These are phyloP conservation scores for Xenopus borealis DNA, from an alignment of 2,113 vertebrate species.

Conservation along the genomic window DNA sequence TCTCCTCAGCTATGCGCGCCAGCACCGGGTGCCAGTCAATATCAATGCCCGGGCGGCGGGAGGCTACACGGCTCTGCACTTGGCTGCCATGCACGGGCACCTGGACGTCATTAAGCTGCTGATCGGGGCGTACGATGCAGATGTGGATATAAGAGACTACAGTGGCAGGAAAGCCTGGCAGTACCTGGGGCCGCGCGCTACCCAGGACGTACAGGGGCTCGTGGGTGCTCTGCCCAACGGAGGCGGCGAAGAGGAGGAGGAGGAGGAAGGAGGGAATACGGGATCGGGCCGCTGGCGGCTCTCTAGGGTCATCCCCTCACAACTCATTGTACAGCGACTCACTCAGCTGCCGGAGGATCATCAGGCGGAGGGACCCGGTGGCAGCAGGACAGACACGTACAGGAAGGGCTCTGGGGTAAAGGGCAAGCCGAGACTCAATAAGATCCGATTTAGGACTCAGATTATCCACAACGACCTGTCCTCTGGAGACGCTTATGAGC, in stretches of 20 bases:
- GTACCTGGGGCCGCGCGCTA: constrained; percentile 69
- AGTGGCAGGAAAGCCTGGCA: constrained; percentile 85
- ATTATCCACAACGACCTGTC: constrained; percentile 89
- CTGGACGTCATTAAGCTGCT: constrained; percentile 87
- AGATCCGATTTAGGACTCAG: constrained; percentile 84
- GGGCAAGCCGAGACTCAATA: constrained; percentile 83
- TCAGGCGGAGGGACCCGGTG: constrained; percentile 46
- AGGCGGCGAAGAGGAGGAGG: constrained; percentile 21
- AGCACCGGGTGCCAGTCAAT: constrained; percentile 65
- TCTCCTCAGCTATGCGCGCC: constrained; percentile 73
- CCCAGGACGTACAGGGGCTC: constrained; percentile 73
- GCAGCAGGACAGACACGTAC: constrained; percentile 68
- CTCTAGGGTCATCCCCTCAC: constrained; percentile 75
- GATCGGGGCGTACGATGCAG: constrained; percentile 83
- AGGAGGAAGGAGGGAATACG: constrained; percentile 46
- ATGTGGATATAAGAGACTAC: constrained; percentile 84
- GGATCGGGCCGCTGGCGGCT: constrained; percentile 73
- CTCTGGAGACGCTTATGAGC: constrained; percentile 69
- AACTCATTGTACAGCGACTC: constrained; percentile 77
- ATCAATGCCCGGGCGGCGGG: constrained; percentile 75
- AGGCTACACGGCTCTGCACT: constrained; percentile 86
- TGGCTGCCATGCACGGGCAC: constrained; percentile 87
- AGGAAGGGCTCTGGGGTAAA: constrained; percentile 75
- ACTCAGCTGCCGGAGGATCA: constrained; percentile 64
- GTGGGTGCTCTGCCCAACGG: constrained; percentile 64